phyloP scores from a whole-genome alignment of 2,113 vertebrate genomes.

The Gila orcuttii region DNA sequence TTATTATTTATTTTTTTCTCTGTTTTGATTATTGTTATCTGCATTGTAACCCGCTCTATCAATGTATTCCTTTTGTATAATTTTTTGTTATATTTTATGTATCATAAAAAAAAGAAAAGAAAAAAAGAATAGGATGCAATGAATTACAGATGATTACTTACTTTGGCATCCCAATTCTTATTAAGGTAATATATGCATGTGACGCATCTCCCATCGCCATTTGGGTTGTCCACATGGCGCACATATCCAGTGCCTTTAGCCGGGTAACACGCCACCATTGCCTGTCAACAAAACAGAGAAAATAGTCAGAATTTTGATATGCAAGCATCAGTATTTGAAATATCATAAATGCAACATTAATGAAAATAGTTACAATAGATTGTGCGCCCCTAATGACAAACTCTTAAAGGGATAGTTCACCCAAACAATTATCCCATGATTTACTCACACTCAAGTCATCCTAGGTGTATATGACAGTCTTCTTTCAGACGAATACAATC shows the following conservation, averaged over 20 bases:
- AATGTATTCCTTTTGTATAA: too few relatives aligned
- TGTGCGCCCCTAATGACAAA: neutral
- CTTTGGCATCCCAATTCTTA: conserved; percentile 90
- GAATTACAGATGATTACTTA: conserved; percentile 58
- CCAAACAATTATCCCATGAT: too few relatives aligned
- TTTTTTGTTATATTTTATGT: too few relatives aligned
- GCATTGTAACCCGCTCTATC: too few relatives aligned
- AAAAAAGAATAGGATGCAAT: neutral
- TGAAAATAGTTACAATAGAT: neutral
- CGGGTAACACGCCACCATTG: conserved; percentile 90
- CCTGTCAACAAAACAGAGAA: conserved; percentile 65
- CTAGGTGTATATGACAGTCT: too few relatives aligned
- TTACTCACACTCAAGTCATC: too few relatives aligned
- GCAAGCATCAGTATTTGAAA: neutral
- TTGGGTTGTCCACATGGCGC: conserved; percentile 89
- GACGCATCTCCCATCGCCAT: conserved; percentile 88
- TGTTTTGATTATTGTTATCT: too few relatives aligned
- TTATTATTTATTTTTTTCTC: too few relatives aligned
- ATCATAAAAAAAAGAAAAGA: too few relatives aligned
- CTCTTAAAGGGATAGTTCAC: neutral
- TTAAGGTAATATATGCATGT: conserved; percentile 92
- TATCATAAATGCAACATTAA: neutral
- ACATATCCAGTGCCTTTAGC: conserved; percentile 88
- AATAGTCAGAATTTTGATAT: neutral
- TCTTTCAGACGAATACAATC: too few relatives aligned